Conservation (phyloP, 2,888 invertebrate genomes). For the Hemistola chrysoprasaria region DNA sequence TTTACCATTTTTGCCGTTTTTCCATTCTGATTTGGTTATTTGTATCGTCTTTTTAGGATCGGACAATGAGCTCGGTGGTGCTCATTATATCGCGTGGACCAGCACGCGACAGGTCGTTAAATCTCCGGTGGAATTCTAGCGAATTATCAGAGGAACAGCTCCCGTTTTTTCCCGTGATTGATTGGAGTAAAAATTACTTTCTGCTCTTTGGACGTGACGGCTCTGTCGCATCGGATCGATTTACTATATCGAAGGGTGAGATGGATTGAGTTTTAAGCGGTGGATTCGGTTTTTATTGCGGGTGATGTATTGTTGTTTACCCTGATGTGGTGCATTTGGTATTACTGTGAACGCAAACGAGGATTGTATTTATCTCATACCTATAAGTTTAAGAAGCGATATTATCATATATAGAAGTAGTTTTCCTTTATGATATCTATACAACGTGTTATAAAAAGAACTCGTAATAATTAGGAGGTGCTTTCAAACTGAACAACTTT, state of each 20-base stretch:
- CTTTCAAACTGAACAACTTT: no score
- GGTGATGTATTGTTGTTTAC: slow-evolving; percentile 19
- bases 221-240: slow-evolving; percentile 44
- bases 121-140: slow-evolving; percentile 78
- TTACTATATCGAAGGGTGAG: slow-evolving; percentile 37
- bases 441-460: no score
- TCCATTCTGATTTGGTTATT: slow-evolving; percentile 82
- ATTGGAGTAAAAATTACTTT: slow-evolving; percentile 78
- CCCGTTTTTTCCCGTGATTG: slow-evolving; percentile 76
- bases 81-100: slow-evolving; percentile 76
- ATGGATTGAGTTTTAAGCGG: slow-evolving; percentile 49
- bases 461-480: no score
- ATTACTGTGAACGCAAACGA: not conserved
- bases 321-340: slow-evolving; percentile 5
- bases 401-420: no score
- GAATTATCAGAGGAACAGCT: slow-evolving; percentile 73
- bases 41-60: slow-evolving; percentile 73
- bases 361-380: no score
- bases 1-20: slow-evolving; percentile 79
- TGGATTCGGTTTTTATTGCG: slow-evolving; percentile 18
- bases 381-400: no score
- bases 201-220: slow-evolving; percentile 53
- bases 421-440: no score
- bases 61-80: slow-evolving; percentile 54
- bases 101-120: slow-evolving; percentile 74